Conservation (phyloP, 2,797 vertebrate genomes). For the Mionectes olivaceus region DNA sequence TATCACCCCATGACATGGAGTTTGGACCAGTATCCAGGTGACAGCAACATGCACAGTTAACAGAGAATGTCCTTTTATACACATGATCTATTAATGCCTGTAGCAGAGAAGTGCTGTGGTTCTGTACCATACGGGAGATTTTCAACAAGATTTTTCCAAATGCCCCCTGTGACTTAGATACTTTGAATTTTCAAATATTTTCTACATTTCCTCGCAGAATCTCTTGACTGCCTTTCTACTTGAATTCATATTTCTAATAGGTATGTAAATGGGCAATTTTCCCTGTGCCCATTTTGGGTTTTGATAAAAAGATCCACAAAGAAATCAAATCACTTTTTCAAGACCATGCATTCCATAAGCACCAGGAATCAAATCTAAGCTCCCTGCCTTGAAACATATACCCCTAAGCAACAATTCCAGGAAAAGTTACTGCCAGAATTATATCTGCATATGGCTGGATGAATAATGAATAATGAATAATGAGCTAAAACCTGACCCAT, state of each 20-base stretch:
- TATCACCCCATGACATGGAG: rapidly evolving
- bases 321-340: neutral
- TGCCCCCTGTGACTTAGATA: neutral
- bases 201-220: neutral
- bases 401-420: neutral
- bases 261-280: neutral
- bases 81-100: rapidly evolving
- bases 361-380: neutral
- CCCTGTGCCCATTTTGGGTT: neutral
- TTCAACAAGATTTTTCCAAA: neutral
- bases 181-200: neutral
- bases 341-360: neutral
- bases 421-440: neutral
- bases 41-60: neutral
- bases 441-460: neutral
- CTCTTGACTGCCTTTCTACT: neutral
- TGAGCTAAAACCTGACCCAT: neutral
- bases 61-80: neutral
- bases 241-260: neutral
- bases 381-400: neutral
- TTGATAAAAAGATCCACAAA: neutral
- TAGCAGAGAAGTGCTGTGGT: neutral
- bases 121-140: neutral
- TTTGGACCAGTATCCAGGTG: no score
- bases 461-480: neutral